Conservation (phyloP, 2,113 vertebrate genomes). For the Isurus oxyrinchus region DNA sequence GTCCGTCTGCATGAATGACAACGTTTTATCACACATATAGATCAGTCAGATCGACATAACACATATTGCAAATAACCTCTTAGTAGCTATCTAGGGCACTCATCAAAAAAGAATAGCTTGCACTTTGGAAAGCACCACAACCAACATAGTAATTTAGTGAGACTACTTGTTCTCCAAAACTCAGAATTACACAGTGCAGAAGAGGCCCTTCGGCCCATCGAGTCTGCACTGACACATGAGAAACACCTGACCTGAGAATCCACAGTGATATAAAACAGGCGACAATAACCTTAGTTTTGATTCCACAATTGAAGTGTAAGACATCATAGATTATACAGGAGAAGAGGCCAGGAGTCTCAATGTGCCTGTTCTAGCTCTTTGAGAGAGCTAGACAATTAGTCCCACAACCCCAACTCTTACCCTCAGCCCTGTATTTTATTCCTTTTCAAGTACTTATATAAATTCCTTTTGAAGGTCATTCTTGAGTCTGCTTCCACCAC, state of each 20-base stretch:
- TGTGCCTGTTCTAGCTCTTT: background rate
- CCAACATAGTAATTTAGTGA: background rate
- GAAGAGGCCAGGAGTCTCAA: background rate
- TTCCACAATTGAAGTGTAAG: background rate
- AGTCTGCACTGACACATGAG: too few relatives aligned
- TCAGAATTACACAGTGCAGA: too few relatives aligned
- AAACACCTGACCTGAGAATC: background rate
- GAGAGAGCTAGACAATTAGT: background rate
- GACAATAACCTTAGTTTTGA: background rate
- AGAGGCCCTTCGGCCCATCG: too few relatives aligned
- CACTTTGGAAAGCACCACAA: background rate
- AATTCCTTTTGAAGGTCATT: background rate
- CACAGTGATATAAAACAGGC: background rate
- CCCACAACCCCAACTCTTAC: background rate
- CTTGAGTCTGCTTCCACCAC: background rate
- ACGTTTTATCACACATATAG: background rate
- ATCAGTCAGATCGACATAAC: background rate
- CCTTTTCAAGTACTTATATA: background rate
- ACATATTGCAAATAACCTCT: background rate
- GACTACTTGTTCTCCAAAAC: background rate
- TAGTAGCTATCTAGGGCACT: background rate
- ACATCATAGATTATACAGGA: background rate
- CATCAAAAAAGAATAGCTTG: background rate
- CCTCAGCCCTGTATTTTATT: background rate
- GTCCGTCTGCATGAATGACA: background rate